Evolutionary conservation across 2,888 invertebrate species (phyloP).

Genomic region (Masnerella sp.): DNA sequence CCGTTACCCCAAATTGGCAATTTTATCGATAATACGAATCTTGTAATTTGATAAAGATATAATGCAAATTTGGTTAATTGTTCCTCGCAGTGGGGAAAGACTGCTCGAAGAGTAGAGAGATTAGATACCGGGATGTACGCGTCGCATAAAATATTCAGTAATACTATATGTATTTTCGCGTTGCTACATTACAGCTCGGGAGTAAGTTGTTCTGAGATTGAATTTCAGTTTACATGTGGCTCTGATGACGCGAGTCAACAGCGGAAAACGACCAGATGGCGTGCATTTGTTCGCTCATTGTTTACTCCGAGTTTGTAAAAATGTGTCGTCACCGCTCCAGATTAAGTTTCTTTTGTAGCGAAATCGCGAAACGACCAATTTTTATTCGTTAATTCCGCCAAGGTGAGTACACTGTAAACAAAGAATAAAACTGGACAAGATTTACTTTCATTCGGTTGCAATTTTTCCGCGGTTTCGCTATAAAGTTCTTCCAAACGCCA

Average conservation of each 20-base stretch:
- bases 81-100: slow-evolving; percentile 67
- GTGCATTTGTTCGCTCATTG: slow-evolving; percentile 58
- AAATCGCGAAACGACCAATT: too few relatives aligned
- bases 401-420: too few relatives aligned
- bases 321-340: background rate
- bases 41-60: slow-evolving; percentile 77
- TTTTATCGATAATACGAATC: slow-evolving; percentile 78
- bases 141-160: slow-evolving; percentile 42
- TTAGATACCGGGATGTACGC: slow-evolving; percentile 50
- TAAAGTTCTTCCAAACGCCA: too few relatives aligned
- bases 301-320: slow-evolving; percentile 24
- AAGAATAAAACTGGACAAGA: too few relatives aligned
- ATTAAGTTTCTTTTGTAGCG: background rate
- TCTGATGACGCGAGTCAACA: slow-evolving; percentile 66
- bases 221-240: slow-evolving; percentile 73
- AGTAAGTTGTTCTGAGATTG: slow-evolving; percentile 70
- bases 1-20: slow-evolving; percentile 74
- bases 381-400: too few relatives aligned
- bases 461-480: too few relatives aligned
- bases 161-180: slow-evolving; percentile 29
- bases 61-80: slow-evolving; percentile 78
- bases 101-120: slow-evolving; percentile 41
- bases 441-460: too few relatives aligned
- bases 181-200: slow-evolving; percentile 43
- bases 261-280: slow-evolving; percentile 64